A percentile compares a stretch with the other conserved stretches of the same genome.
Conservation (phyloP, 1,140 invertebrate genomes). For the Formica selysi region DNA sequence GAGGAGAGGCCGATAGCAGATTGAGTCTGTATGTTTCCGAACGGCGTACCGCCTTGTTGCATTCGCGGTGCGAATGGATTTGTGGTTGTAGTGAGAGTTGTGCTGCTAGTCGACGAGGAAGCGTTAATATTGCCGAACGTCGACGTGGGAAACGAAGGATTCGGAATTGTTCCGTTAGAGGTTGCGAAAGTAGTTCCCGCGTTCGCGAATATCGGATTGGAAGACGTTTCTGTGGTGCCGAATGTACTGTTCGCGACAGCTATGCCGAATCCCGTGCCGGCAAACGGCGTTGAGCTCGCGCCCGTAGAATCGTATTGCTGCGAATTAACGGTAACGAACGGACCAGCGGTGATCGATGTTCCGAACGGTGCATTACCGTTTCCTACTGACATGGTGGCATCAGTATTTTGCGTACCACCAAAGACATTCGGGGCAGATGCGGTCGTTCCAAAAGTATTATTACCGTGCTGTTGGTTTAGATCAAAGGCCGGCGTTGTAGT, state of each 20-base stretch:
- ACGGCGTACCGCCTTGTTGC: slow-evolving; percentile 63
- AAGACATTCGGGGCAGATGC: slow-evolving; percentile 48
- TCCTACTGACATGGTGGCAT: slow-evolving; percentile 13
- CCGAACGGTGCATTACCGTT: slow-evolving; percentile 19
- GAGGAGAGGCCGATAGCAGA: slow-evolving; percentile 38
- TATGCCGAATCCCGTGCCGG: slow-evolving; percentile 57
- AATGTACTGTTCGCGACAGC: slow-evolving; percentile 29
- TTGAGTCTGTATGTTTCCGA: slow-evolving; percentile 69
- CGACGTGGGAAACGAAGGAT: slow-evolving; percentile 48
- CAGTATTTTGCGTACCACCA: neutral
- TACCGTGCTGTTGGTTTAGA: slow-evolving; percentile 31
- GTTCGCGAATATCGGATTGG: slow-evolving; percentile 40
- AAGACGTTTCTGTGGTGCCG: slow-evolving; percentile 52
- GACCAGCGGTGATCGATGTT: slow-evolving; percentile 60
- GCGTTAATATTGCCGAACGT: slow-evolving; percentile 47
- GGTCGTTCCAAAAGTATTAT: slow-evolving; percentile 58
- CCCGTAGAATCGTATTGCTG: slow-evolving; percentile 63
- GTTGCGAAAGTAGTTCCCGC: slow-evolving; percentile 62
- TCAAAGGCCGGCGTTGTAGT: slow-evolving; percentile 27
- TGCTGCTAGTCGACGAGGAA: slow-evolving; percentile 31
- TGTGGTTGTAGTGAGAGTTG: slow-evolving; percentile 39
- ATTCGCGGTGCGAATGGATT: slow-evolving; percentile 71
- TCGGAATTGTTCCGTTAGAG: neutral
- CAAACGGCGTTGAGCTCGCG: slow-evolving; percentile 48
- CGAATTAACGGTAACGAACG: slow-evolving; percentile 64